phyloP scores from a whole-genome alignment of 2,113 vertebrate species.

The Nyctereutes procyonoides region DNA sequence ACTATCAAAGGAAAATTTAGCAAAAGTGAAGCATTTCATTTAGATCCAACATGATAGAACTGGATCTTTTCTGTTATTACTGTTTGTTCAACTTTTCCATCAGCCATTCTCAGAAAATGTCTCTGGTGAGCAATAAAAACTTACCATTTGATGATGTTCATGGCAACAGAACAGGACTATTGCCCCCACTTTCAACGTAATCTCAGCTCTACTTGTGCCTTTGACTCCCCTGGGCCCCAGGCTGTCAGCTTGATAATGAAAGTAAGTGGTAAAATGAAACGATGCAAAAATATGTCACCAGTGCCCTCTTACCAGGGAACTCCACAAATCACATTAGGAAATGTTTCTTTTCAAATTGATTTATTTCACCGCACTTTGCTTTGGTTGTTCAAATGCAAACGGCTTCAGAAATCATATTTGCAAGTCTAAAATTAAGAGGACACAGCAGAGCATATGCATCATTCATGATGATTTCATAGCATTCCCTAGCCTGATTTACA shows the following conservation, averaged over 20 bases:
- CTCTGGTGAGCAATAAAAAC: not conserved
- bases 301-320: not conserved
- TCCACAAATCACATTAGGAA: not conserved
- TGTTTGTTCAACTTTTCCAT: not conserved
- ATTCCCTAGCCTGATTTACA: not conserved
- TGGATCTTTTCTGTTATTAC: not conserved
- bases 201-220: not conserved
- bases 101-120: not conserved
- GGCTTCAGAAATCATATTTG: constrained; percentile 54
- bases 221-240: not conserved
- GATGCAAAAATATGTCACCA: not conserved
- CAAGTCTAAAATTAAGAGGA: constrained; percentile 48
- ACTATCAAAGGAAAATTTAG: not conserved
- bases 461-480: constrained; percentile 1
- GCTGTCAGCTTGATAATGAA: not conserved
- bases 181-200: not conserved
- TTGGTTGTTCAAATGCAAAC: constrained; percentile 29
- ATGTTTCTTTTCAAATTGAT: constrained; percentile 29
- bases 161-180: not conserved
- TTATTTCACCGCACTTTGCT: constrained; percentile 26
- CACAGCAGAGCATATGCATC: not conserved
- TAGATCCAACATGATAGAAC: not conserved
- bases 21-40: not conserved
- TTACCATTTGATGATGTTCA: not conserved
- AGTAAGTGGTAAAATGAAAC: not conserved